phyloP scores from a whole-genome alignment of 2,113 vertebrate genomes.

The Phaethon lepturus region DNA sequence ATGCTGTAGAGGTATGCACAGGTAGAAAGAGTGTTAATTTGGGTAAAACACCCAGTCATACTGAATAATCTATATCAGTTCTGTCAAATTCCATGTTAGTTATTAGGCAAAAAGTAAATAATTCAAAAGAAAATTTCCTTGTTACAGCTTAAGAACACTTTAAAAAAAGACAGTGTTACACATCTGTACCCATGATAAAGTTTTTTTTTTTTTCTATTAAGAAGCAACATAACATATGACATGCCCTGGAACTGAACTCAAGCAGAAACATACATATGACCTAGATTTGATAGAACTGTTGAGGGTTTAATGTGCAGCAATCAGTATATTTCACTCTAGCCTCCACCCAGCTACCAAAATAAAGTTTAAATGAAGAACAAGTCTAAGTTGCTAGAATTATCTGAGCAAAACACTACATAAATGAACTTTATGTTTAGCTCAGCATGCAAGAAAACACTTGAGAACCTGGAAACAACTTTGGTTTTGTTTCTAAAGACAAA shows the following conservation, averaged over 20 bases:
- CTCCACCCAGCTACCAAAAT: neutral
- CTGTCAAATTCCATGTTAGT: neutral
- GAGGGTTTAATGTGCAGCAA: neutral
- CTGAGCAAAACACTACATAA: neutral
- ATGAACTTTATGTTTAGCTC: neutral
- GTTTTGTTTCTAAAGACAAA: slow-evolving; percentile 37
- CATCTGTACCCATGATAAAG: neutral
- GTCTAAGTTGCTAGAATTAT: neutral
- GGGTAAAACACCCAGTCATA: neutral
- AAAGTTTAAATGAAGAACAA: neutral
- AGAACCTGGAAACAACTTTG: slow-evolving; percentile 35
- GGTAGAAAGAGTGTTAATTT: neutral
- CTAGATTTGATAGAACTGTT: neutral
- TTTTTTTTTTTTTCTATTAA: neutral
- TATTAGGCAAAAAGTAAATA: neutral
- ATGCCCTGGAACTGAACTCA: neutral
- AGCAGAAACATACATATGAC: neutral
- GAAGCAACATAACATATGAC: neutral
- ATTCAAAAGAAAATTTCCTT: neutral
- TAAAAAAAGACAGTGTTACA: neutral
- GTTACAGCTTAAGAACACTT: slow-evolving; percentile 1
- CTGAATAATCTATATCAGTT: neutral
- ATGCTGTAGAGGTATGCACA: neutral
- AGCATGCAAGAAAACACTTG: neutral
- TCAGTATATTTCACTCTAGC: neutral